Percentiles rank a stretch among this genome's conserved stretches.
Evolutionary conservation across 2,888 invertebrate species (phyloP).

Genomic region (Rhorus exstirpatorius): DNA sequence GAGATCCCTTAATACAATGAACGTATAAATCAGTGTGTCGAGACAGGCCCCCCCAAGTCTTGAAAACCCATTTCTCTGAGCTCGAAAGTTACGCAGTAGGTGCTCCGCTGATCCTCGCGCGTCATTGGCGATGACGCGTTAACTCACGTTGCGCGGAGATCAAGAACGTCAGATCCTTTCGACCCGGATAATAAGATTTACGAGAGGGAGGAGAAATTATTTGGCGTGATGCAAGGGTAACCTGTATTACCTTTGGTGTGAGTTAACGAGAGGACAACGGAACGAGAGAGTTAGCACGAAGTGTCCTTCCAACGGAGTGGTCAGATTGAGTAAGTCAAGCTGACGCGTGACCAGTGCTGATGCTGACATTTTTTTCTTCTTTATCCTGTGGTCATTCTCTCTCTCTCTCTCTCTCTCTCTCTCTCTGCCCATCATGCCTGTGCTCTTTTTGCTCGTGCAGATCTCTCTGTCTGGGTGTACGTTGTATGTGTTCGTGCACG

Average conservation of each 20-base stretch:
- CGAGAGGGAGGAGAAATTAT: slow-evolving; percentile 57
- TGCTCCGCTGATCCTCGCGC: slow-evolving; percentile 51
- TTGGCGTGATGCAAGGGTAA: slow-evolving; percentile 50
- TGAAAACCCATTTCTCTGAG: slow-evolving; percentile 65
- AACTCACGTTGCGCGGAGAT: too few species aligned
- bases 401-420: too few species aligned
- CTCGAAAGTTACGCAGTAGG: slow-evolving; percentile 33
- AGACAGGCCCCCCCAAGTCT: slow-evolving; percentile 68
- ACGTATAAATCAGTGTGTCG: slow-evolving; percentile 68
- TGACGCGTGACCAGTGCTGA: slow-evolving; percentile 45
- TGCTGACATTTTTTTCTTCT: slow-evolving; percentile 14
- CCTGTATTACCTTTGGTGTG: background rate
- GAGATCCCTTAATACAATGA: slow-evolving; percentile 66
- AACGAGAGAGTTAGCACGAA: background rate
- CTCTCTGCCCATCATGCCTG: too few species aligned
- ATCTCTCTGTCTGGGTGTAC: slow-evolving; percentile 7
- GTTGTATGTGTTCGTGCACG: slow-evolving; percentile 2
- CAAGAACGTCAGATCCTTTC: slow-evolving; percentile 27
- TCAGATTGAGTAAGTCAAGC: slow-evolving; percentile 40
- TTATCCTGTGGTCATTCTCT: background rate
- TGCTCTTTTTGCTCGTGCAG: background rate
- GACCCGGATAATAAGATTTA: slow-evolving; percentile 69
- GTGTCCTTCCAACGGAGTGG: slow-evolving; percentile 24
- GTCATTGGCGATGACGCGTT: too few species aligned
- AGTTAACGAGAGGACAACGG: background rate